Percentiles rank a stretch among this genome's conserved stretches.
Evolutionary conservation across 2,113 vertebrate species (phyloP).

Genomic region (Dromas ardeola): DNA sequence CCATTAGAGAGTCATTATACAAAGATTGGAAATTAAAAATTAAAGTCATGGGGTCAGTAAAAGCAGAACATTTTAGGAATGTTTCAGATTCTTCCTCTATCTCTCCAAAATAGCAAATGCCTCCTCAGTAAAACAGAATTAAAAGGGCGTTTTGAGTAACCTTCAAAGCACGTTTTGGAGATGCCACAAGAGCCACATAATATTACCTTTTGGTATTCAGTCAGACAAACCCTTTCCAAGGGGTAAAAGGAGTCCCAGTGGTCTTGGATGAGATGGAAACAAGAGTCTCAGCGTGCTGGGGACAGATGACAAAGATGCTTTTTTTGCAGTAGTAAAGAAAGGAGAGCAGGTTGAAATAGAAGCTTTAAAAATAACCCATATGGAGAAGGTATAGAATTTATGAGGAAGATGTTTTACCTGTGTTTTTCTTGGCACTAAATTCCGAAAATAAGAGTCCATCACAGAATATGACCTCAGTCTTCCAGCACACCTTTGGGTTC

Average conservation of each 20-base stretch:
- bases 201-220: neutral
- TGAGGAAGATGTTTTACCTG: neutral
- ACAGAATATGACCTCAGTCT: neutral
- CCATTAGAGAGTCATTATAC: neutral
- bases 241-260: neutral
- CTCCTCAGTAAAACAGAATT: neutral
- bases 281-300: neutral
- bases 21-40: neutral
- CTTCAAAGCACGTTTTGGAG: neutral
- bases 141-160: neutral
- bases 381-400: neutral
- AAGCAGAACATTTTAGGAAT: neutral
- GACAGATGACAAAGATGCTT: neutral
- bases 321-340: neutral
- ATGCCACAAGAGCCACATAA: neutral
- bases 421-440: neutral
- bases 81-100: neutral
- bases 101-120: neutral
- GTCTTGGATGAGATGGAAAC: neutral
- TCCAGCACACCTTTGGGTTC: neutral
- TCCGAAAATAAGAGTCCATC: neutral
- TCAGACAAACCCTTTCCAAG: neutral
- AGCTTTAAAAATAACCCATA: neutral
- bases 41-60: neutral
- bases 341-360: neutral